Evolutionary conservation across 1,140 invertebrate species (phyloP).

Genomic region (Trinorchestia longiramus): DNA sequence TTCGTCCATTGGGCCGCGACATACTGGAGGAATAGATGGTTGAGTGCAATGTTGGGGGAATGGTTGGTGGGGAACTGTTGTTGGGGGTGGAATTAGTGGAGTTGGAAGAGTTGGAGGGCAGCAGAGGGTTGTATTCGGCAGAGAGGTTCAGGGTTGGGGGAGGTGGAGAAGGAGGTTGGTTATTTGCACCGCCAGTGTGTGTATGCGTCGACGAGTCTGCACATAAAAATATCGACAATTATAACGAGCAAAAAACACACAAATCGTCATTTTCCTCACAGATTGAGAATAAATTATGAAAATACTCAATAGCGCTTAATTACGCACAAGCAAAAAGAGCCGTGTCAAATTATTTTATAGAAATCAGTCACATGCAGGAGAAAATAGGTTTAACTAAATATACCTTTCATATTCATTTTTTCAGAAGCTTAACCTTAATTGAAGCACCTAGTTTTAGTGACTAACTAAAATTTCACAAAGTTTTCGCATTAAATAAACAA

Average conservation of each 20-base stretch:
- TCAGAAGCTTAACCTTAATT: too few species aligned
- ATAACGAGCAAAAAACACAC: background rate
- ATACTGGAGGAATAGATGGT: constrained; percentile 5
- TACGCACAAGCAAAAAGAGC: too few species aligned
- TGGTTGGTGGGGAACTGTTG: constrained; percentile 8
- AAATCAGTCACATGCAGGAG: too few species aligned
- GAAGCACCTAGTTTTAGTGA: too few species aligned
- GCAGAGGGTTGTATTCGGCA: constrained; percentile 37
- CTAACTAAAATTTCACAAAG: too few species aligned
- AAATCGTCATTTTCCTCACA: too few species aligned
- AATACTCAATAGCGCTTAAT: too few species aligned
- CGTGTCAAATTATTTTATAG: too few species aligned
- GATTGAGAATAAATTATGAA: too few species aligned
- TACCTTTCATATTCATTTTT: too few species aligned
- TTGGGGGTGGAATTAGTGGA: constrained; percentile 41
- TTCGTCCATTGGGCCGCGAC: constrained; percentile 8
- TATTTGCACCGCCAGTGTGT: background rate
- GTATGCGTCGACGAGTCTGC: constrained; percentile 24
- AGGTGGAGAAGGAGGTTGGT: constrained; percentile 13
- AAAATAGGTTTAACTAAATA: too few species aligned
- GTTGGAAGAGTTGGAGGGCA: constrained; percentile 45
- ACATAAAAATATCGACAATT: background rate
- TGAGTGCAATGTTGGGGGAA: constrained; percentile 9
- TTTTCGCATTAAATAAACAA: too few species aligned
- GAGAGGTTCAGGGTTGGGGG: constrained; percentile 39